Conservation (phyloP, 2,797 vertebrate genomes). For the Malurus splendens region DNA sequence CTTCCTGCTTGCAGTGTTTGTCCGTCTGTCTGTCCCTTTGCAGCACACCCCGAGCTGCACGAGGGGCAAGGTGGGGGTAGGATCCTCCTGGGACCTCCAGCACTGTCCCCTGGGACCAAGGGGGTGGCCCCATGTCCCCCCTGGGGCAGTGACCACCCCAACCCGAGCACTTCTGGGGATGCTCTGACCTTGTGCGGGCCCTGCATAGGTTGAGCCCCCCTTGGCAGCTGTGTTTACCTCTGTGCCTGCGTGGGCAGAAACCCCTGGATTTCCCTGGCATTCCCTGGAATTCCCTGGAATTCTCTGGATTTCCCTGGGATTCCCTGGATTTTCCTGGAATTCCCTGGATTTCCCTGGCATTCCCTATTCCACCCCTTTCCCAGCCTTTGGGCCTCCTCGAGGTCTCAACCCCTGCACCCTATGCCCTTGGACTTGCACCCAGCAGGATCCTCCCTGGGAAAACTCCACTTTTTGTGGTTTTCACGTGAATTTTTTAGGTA, state of each 20-base stretch:
- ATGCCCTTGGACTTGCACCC: neutral
- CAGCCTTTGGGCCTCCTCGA: neutral
- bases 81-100: accelerated
- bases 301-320: neutral
- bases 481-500: neutral
- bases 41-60: neutral
- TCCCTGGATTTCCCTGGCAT: neutral
- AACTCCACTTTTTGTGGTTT: neutral
- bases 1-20: accelerated
- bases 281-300: neutral
- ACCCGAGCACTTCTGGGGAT: neutral
- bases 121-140: accelerated
- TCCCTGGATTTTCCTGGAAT: neutral
- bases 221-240: constrained; percentile 12
- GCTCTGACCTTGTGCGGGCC: neutral
- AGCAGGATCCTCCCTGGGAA: neutral
- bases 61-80: accelerated
- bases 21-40: accelerated
- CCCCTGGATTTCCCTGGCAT: accelerated
- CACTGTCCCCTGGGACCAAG: accelerated
- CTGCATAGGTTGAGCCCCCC: neutral
- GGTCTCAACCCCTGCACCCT: neutral
- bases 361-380: neutral
- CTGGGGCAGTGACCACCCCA: neutral
- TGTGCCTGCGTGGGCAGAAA: neutral